These are phyloP conservation scores for Orestias chungarensis DNA, from an alignment of 2,797 vertebrate species.

Conservation along the genomic window DNA sequence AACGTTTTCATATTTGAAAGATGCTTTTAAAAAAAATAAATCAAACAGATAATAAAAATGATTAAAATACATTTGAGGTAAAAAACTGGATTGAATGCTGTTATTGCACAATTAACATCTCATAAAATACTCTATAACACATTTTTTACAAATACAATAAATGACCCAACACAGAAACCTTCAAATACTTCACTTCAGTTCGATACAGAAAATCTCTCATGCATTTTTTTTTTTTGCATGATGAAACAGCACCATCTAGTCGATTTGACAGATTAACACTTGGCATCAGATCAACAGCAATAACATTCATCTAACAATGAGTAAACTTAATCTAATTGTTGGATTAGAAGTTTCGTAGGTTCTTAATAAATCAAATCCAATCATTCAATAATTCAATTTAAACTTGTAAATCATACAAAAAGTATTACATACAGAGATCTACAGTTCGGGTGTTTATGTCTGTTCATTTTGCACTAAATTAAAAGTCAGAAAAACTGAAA, in stretches of 20 bases:
- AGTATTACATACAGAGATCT: neutral
- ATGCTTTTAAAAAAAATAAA: neutral
- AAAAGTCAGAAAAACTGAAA: neutral
- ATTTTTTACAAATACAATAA: neutral
- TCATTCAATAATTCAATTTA: neutral
- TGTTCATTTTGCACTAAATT: neutral
- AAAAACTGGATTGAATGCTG: neutral
- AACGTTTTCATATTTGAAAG: neutral
- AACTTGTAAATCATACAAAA: neutral
- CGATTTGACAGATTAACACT: slow-evolving; percentile 16
- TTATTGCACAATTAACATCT: neutral
- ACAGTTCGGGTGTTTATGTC: neutral
- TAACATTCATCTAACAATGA: neutral
- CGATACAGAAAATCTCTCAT: neutral
- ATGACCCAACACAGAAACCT: neutral
- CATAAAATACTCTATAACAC: neutral
- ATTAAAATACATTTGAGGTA: neutral
- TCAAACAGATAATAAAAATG: neutral
- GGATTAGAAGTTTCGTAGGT: neutral
- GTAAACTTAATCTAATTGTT: slow-evolving; percentile 5
- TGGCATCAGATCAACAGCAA: neutral
- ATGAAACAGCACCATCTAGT: slow-evolving; percentile 54
- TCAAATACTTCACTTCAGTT: neutral
- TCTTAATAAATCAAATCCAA: neutral
- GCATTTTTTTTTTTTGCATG: neutral